phyloP scores from a whole-genome alignment of 53 echinoderm and acorn worm genomes.

The Henricia sp. region DNA sequence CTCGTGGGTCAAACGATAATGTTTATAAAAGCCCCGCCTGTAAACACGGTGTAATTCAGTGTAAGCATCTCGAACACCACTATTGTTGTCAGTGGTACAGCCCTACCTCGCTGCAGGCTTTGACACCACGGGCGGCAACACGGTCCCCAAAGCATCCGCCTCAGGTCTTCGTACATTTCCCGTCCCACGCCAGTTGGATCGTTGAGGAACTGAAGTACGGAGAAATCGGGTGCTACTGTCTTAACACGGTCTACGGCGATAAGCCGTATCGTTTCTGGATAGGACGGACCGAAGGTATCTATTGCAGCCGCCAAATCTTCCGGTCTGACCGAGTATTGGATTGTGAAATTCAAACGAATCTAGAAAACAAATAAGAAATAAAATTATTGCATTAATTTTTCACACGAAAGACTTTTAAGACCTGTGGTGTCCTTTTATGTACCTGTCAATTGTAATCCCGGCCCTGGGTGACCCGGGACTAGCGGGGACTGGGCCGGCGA shows the following conservation, averaged over 20 bases:
- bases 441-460: too few relatives aligned
- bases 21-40: not conserved
- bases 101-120: not conserved
- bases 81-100: not conserved
- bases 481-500: too few relatives aligned
- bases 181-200: not conserved
- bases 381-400: too few relatives aligned
- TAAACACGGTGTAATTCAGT: not conserved
- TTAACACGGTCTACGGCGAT: not conserved
- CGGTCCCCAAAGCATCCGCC: not conserved
- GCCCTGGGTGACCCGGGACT: too few relatives aligned
- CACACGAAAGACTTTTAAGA: too few relatives aligned
- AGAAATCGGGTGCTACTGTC: not conserved
- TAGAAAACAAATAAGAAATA: too few relatives aligned
- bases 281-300: not conserved
- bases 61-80: not conserved
- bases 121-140: not conserved
- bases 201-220: not conserved
- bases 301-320: not conserved
- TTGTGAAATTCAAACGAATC: not conserved
- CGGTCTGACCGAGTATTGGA: not conserved
- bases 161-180: not conserved
- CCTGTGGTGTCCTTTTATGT: not conserved
- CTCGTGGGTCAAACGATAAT: not conserved
- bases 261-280: not conserved